Evolutionary conservation across 2,888 invertebrate genomes (phyloP), one percentile per base, ranked within the genome.

Genomic region (Acanthosepion lycidas): DNA sequence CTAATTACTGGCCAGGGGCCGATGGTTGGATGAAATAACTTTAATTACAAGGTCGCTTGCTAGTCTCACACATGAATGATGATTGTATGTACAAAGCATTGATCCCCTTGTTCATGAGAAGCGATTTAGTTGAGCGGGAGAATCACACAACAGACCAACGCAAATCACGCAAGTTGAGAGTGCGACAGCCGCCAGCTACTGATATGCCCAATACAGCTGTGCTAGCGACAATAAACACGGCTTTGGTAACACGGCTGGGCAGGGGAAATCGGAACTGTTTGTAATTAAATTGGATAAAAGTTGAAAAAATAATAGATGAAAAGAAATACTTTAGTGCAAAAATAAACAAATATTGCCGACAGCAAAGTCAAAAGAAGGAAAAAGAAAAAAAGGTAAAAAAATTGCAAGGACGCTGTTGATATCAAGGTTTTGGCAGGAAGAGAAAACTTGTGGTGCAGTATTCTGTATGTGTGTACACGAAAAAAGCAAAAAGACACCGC

Each of bases 1-100:
- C 78, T 78, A 78, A 78, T 78, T 78, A 78, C n/a, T 78, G 78
- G 78, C 78, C 78, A 78, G 78, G 78, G 78, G 78, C n/a, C n/a
- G 15, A 18, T 78, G 3, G 12, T n/a, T 78, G n/a, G n/a, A 78
- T 78, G 78, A 78, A 78, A 78, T 78, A 78, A 78, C n/a, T 78
- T 78, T 78, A 78, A 78, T 78, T 78, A 33, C n/a, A 78, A 78
- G 78, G n/a, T 78, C 78, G n/a, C n/a, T 78, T 12, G n/a, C n/a
- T n/a, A 9, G 78, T n/a, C 15, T 78, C 78, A 78, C 78, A 78
- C 78, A 78, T 78, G 78, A 33, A 78, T n/a, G 78, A n/a, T 78
- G 78, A 78, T 78, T 78, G 78, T n/a, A 78, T 78, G n/a, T 78
- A 33, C n/a, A n/a, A 33, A 78, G 15, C 78, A 3, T 33, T 18